These are phyloP conservation scores for Nylanderia fulva DNA, from an alignment of 1,140 invertebrate genomes.

Conservation along the genomic window DNA sequence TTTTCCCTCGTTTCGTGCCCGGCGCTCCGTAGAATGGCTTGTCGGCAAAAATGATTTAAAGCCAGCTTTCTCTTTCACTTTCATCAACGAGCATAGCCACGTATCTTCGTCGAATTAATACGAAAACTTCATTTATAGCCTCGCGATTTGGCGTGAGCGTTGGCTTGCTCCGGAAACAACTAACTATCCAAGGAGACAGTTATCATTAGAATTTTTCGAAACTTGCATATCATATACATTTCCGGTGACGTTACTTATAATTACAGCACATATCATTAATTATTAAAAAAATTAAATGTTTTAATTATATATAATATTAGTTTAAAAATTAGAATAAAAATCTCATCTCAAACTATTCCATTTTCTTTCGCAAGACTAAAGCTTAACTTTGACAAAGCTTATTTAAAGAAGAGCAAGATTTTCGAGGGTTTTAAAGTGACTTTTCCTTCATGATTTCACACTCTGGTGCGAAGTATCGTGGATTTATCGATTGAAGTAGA, in stretches of 20 bases:
- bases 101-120: conserved; percentile 28
- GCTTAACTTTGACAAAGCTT: not conserved
- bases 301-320: not conserved
- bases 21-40: conserved; percentile 26
- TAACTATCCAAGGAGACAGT: not conserved
- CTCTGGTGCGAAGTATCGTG: not conserved
- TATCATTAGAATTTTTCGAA: not conserved
- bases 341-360: not conserved
- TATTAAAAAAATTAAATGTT: conserved; percentile 1
- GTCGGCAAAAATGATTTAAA: conserved; percentile 55
- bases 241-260: not conserved
- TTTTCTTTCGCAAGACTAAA: not conserved
- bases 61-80: conserved; percentile 46
- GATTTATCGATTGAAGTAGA: conserved; percentile 34
- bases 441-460: not conserved
- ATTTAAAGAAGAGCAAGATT: not conserved
- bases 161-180: not conserved
- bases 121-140: conserved; percentile 3
- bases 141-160: not conserved
- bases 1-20: conserved; percentile 20
- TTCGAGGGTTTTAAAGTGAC: not conserved
- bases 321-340: not conserved
- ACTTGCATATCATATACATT: not conserved
- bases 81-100: conserved; percentile 21
- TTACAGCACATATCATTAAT: not conserved